Percentiles rank a stretch among this genome's conserved stretches.
These are phyloP conservation scores for Aphaenogaster floridana DNA, from an alignment of 1,140 invertebrate species.

Conservation along the genomic window DNA sequence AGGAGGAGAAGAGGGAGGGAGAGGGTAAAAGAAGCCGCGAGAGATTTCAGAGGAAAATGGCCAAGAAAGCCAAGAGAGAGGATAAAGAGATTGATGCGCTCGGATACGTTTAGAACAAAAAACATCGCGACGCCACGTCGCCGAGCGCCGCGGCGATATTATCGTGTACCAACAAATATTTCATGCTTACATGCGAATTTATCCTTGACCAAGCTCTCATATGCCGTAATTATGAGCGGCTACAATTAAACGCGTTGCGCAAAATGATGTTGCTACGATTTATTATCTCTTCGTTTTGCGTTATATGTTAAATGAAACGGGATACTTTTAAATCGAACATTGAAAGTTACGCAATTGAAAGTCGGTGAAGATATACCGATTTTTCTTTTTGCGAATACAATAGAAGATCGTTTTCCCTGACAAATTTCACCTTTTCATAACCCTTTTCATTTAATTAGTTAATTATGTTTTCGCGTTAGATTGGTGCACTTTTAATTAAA, in stretches of 20 bases:
- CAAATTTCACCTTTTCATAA: neutral
- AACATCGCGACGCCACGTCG: neutral
- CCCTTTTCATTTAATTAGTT: neutral
- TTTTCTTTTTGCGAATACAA: neutral
- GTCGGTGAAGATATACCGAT: neutral
- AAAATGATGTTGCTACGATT: conserved; percentile 11
- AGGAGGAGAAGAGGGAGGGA: neutral
- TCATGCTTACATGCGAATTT: conserved; percentile 23
- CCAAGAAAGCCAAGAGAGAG: neutral
- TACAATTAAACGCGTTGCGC: neutral
- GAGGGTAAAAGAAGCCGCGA: neutral
- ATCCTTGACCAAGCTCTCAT: conserved; percentile 2
- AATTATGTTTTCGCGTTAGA: neutral
- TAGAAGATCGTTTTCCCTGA: neutral
- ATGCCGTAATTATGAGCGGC: conserved; percentile 20
- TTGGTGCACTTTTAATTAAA: neutral
- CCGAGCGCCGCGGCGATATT: neutral
- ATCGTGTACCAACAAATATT: conserved; percentile 29
- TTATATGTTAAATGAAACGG: neutral
- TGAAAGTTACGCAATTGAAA: neutral
- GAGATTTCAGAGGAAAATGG: conserved; percentile 32
- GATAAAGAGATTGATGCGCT: conserved; percentile 2
- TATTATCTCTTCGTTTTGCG: neutral
- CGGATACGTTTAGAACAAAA: conserved; percentile 5
- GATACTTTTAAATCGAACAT: neutral